Base-by-base conservation (phyloP, 2,113 vertebrate genomes). In the Hyperoodon ampullatus region DNA sequence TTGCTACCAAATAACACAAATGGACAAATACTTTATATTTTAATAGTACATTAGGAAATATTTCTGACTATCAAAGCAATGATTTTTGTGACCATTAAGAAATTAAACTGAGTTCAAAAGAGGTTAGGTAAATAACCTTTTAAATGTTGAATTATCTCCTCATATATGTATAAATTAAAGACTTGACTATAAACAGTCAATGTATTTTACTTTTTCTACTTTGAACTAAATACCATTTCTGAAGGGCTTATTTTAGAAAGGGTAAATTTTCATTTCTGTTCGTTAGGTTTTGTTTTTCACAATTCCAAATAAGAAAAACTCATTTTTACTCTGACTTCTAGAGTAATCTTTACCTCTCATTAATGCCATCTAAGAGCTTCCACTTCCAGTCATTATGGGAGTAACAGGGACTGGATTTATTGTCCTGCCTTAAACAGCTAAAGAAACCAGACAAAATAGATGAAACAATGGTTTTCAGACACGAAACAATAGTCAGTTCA, bases 1-100 rank as follows among this genome's bases (percentile, higher is more conserved):
- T 91, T 96, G n/a, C 71, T 94, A 47, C n/a, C 81, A 78, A 91
- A 78, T n/a, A 84, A 75, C n/a, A 63, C 63, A 95, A 88, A 42
- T 84, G 6, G 55, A 88, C n/a, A 95, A 65, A 96, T 96, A 98
- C 91, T 72, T 63, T 75, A 65, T 93, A 93, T 97, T 95, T 92
- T 96, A 96, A 90, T 86, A 80, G 80, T 94, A 88, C 1, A 58
- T 82, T 26, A 93, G 60, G 70, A 88, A 70, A 87, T 83, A 93
- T 63, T 71, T 88, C 53, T 96, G 68, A 26, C 35, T 89, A 47
- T 91, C 91, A 47, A 95, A 95, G 71, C 9, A 87, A 16, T 92
- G 9, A 19, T 71, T 89, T 97, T 83, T 91, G 72, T 94, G 18
- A 81, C 11, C 72, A 55, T 71, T 68, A 92, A 85, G 15, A 95